These are phyloP conservation scores for Diaphora mendica DNA, from an alignment of 2,888 invertebrate species.

Conservation along the genomic window DNA sequence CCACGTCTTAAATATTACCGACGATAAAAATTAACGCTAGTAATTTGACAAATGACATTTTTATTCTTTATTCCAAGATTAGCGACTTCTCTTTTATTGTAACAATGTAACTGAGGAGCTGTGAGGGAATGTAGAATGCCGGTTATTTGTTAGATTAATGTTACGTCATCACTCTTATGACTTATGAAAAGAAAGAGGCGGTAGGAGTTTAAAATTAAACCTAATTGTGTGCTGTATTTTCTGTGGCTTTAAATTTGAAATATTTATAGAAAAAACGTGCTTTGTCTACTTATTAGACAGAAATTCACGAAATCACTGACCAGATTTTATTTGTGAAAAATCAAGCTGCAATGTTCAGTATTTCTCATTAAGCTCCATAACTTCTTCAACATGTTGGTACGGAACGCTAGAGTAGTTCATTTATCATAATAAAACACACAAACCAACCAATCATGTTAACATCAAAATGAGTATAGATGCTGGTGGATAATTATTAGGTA, in stretches of 20 bases:
- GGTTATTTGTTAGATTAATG: background rate
- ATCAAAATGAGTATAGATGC: background rate
- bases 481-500: background rate
- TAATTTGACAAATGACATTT: background rate
- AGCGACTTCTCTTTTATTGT: background rate
- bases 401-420: background rate
- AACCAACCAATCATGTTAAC: background rate
- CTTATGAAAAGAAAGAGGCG: background rate
- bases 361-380: no score
- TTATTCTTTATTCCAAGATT: background rate
- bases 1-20: background rate
- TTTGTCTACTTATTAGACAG: no score
- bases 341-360: no score
- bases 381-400: no score
- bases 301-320: no score
- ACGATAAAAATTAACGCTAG: background rate
- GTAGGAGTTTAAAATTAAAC: background rate
- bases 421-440: background rate
- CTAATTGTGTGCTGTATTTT: background rate
- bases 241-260: background rate
- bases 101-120: background rate
- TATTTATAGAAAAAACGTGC: no score
- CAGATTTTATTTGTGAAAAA: no score
- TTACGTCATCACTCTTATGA: background rate
- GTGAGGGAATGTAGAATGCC: background rate